Percentiles rank a stretch among this genome's conserved stretches.
These are phyloP conservation scores for Festucalex cinctus DNA, from an alignment of 2,113 vertebrate species.

Conservation along the genomic window DNA sequence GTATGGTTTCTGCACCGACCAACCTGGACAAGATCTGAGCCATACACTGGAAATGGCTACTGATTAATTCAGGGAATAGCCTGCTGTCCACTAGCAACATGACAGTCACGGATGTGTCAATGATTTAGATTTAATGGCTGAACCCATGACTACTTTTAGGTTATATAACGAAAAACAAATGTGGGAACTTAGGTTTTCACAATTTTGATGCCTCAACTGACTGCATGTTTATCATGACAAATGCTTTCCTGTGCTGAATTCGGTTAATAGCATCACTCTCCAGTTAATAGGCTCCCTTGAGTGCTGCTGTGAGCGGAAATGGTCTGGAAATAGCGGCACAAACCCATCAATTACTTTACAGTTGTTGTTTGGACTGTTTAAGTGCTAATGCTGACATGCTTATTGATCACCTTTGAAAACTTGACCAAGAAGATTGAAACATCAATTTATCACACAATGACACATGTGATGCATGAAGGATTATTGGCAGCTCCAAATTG, in stretches of 20 bases:
- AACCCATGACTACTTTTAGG: not conserved
- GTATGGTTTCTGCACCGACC: no score
- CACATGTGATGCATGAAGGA: slow-evolving; percentile 3
- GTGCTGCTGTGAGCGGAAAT: slow-evolving; percentile 23
- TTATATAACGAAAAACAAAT: not conserved
- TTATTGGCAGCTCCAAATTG: slow-evolving; percentile 6
- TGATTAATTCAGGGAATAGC: slow-evolving; percentile 15
- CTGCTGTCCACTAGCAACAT: slow-evolving; percentile 1
- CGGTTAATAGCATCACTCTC: slow-evolving; percentile 31
- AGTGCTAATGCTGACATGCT: slow-evolving; percentile 3
- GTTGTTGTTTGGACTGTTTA: slow-evolving; percentile 12
- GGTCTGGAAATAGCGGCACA: slow-evolving; percentile 25
- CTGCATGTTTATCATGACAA: slow-evolving; percentile 23
- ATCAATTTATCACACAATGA: slow-evolving; percentile 20
- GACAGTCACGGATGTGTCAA: not conserved
- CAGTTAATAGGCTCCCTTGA: slow-evolving; percentile 26
- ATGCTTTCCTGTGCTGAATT: slow-evolving; percentile 47
- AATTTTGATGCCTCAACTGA: slow-evolving; percentile 15
- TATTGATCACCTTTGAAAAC: slow-evolving; percentile 14
- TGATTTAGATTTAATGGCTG: slow-evolving; percentile 9
- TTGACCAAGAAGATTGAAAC: slow-evolving; percentile 5
- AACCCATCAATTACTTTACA: slow-evolving; percentile 33
- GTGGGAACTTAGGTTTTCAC: slow-evolving; percentile 8
- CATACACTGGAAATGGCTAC: not conserved
- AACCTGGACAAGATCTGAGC: not conserved